Evolutionary conservation across 2,113 vertebrate genomes (phyloP), one percentile per base, ranked within the genome.

Genomic region (Petromus typicus): DNA sequence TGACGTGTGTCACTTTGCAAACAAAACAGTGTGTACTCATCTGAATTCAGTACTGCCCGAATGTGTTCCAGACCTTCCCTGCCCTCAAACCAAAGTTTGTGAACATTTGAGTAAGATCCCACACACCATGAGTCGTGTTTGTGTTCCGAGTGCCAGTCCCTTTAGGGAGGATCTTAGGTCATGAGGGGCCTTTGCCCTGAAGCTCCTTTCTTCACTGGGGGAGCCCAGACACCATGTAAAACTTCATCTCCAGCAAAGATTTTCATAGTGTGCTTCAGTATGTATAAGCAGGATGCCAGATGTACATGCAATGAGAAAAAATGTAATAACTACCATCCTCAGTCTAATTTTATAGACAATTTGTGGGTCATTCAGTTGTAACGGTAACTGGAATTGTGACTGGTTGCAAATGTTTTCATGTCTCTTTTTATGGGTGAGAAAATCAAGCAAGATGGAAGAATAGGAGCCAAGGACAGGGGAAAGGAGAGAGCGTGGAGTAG

Each of bases 21-120:
- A 89, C 69, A 63, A 97, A 96, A 97, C 97, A 96, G 12, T 94
- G 83, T 97, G 95, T 94, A 94, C 95, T 76, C 96, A 96, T 89
- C 89, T 16, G 51, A 94, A 91, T 83, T 66, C 83, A 86, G 86
- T 94, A 34, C 37, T 92, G 59, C 79, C 79, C 91, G 91, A 94
- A 96, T 96, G 89, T 78, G 92, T 96, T 97, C 97, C 97, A 97
- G 96, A 93, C 57, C 80, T 86, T 54, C 54, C 86, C 95, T 90
- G 67, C n/a, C 91, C 96, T 96, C 94, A 95, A 91, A 94, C 94
- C 79, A 1, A 97, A 94, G 86, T 96, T 97, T 93, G 90, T 59
- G 90, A 96, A 91, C 88, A 82, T 84, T 82, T 80, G 81, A 87
- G 88, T 88, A 94, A 67, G 91, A 91, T 94, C 96, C 93, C 93